A percentile compares a stretch with the other conserved stretches of the same genome.
Evolutionary conservation across 2,113 vertebrate genomes (phyloP).

Genomic region (Petroica traversi): DNA sequence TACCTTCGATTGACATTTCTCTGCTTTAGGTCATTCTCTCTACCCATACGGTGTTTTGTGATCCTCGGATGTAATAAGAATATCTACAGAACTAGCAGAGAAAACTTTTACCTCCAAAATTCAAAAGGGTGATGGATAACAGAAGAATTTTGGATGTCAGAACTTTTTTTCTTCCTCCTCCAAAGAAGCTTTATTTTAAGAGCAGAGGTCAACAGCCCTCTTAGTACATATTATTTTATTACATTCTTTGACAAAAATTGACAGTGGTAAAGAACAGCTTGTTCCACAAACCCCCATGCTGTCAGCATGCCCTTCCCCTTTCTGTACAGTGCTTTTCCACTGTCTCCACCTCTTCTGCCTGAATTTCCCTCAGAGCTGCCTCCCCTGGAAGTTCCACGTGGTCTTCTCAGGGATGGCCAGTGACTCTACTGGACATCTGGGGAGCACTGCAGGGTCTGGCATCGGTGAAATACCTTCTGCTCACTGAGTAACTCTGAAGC

Average conservation of each 20-base stretch:
- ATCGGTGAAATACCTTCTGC: neutral
- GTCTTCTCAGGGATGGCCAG: neutral
- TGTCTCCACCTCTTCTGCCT: neutral
- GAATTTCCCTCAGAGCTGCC: neutral
- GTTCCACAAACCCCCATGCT: neutral
- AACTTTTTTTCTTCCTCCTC: neutral
- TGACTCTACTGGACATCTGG: rapidly evolving
- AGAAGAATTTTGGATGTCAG: neutral
- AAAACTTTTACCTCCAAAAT: neutral
- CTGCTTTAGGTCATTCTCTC: neutral
- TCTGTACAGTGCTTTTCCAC: neutral
- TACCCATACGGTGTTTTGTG: neutral
- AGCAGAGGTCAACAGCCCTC: constrained; percentile 18
- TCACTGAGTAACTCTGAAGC: neutral
- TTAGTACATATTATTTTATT: constrained; percentile 8
- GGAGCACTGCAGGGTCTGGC: neutral
- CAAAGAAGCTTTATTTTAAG: constrained; percentile 20
- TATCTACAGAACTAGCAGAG: neutral
- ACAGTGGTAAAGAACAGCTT: constrained; percentile 8
- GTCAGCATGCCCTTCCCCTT: neutral
- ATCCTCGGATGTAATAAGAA: neutral
- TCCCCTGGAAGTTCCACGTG: neutral
- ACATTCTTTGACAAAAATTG: neutral
- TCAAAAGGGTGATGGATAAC: neutral
- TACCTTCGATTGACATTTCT: neutral